A percentile compares a stretch with the other conserved stretches of the same genome.
Conservation (phyloP, 2,113 vertebrate species). For the Zapornia atra region DNA sequence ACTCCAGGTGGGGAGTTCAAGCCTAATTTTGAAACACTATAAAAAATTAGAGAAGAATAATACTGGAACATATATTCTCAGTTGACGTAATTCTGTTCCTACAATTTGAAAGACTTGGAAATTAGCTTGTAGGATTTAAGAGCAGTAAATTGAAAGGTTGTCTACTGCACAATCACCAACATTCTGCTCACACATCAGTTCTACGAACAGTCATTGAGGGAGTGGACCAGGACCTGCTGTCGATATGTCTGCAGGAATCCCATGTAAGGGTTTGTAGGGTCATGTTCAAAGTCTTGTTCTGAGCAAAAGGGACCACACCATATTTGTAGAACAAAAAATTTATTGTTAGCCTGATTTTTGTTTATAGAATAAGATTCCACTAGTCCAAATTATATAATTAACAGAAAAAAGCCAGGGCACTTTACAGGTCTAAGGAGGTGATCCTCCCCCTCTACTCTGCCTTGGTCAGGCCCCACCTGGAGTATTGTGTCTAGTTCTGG, state of each 20-base stretch:
- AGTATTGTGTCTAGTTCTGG: no score
- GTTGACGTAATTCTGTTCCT: not conserved
- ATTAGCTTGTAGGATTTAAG: not conserved
- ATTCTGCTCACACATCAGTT: not conserved
- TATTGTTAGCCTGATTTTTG: no score
- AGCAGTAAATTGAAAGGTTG: not conserved
- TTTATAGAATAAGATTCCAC: not conserved
- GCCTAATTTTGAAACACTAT: not conserved
- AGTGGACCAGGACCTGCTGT: not conserved
- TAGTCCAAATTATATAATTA: not conserved
- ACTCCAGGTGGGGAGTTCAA: no score
- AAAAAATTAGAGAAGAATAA: not conserved
- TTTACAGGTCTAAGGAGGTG: no score
- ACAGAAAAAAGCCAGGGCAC: not conserved
- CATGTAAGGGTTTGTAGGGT: not conserved
- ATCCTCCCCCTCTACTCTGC: no score
- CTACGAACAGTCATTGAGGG: not conserved
- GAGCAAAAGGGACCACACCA: not conserved
- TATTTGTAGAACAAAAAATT: not conserved
- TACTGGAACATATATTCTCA: not conserved
- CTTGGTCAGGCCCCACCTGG: no score
- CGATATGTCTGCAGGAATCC: not conserved
- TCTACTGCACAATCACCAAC: not conserved
- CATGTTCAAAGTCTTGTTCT: not conserved
- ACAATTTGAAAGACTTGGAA: not conserved